Evolutionary conservation across 2,113 vertebrate species (phyloP), one percentile per base, ranked within the genome.

Genomic region (Xenopus laevis): DNA sequence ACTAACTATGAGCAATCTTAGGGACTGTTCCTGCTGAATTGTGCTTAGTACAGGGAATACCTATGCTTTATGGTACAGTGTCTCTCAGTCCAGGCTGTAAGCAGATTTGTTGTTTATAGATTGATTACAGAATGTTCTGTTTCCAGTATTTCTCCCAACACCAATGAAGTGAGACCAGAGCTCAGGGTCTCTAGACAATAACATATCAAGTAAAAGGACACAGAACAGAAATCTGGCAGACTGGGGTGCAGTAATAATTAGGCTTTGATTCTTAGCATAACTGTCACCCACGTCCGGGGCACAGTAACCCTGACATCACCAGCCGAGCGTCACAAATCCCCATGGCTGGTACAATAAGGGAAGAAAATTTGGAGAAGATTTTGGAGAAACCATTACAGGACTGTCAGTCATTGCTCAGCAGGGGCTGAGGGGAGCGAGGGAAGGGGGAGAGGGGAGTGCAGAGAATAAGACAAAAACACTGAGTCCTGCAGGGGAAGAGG

Each of bases 351-450:
- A 72, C 61, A 72, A 65, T 27, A 47, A 66, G 20, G 12, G 63
- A 59, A 55, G 63, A 23, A n/a, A 47, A 1, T 27, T 27, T 27
- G 47, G 50, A 46, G 72, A 23, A 66, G 65, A 40, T 21, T 13
- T 13, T 27, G 23, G 23, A 27, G 52, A 17, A 11, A 33, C 57
- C 64, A 75, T 75, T 75, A 61, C 44, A 16, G 30, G 72, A 44
- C 65, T 67, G 72, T 75, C 72, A 75, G 33, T 75, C 72, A 61
- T 55, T 33, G 72, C 65, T 57, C 72, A 75, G 72, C 72, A 57
- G 72, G 72, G 58, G 72, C 57, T 17, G 57, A 17, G 44, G 46
- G 40, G 52, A 33, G 67, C 15, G 15, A 59, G 62, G 62, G 65
- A 50, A 17, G 45, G 68, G 13, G 53, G n/a, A 63, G 46, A 46